Evolutionary conservation across 2,888 invertebrate species (phyloP), one percentile per base, ranked within the genome.

Genomic region (Drosophila algonquin): DNA sequence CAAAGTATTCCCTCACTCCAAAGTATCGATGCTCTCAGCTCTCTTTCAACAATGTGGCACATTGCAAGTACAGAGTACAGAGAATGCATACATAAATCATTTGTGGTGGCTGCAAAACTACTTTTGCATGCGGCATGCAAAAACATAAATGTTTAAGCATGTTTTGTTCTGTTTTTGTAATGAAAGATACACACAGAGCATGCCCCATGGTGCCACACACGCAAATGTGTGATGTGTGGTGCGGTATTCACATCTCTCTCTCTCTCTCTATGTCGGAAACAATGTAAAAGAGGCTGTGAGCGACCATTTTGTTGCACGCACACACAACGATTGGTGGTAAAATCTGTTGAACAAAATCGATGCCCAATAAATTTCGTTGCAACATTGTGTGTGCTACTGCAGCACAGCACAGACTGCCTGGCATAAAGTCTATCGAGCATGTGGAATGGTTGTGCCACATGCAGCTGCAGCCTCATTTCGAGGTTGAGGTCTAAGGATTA

Each of bases 21-120:
- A 8, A 7, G 27, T 14, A 40, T 40, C 40, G 40, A 40, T n/a
- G 46, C 59, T 53, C 52, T 52, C 51, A 30, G 57, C 54, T 69
- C 63, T 69, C 67, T 77, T 79, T 76, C 80, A 79, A 83, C 79
- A 86, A 81, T 82, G 83, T 86, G 72, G 68, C 79, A 79, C 81
- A 79, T 69, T 64, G 61, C 59, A 67, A 67, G 67, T 40, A 65
- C 80, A 64, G 73, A 63, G 72, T 30, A 65, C 80, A 63, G 73
- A 64, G 72, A 75, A 80, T 80, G 79, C 81, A 86, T 82, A 86
- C 81, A 86, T 82, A 86, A 83, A 82, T 86, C 86, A 82, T 83
- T 59, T 64, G 51, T 50, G 40, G 40, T 51, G 53, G 45, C 24
- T 53, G 44, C 48, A 62, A 57, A 65, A 67, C 67, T 67, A 65